phyloP scores from a whole-genome alignment of 2,797 vertebrate species.

The Anolis apletophallus region DNA sequence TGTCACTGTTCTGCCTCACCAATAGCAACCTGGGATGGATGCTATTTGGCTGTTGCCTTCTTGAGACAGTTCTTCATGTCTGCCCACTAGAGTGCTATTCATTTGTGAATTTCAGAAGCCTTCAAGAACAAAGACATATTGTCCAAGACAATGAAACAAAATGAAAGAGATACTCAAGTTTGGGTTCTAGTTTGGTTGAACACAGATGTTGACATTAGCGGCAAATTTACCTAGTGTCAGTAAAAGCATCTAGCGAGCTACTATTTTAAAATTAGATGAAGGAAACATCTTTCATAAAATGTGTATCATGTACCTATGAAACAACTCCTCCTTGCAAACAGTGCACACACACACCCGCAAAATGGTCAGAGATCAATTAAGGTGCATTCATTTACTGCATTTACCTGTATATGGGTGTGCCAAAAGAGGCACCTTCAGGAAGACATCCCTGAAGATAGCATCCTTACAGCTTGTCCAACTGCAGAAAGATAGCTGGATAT shows the following conservation, averaged over 20 bases:
- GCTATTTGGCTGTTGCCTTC: conserved; percentile 56
- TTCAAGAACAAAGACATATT: conserved; percentile 16
- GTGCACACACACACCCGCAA: too few relatives aligned
- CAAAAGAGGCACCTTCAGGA: too few relatives aligned
- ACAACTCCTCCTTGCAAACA: too few relatives aligned
- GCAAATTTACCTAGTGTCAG: background rate
- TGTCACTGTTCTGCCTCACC: conserved; percentile 67
- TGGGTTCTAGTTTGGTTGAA: background rate
- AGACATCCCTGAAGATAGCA: too few relatives aligned
- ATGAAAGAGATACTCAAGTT: too few relatives aligned
- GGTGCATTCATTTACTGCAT: too few relatives aligned
- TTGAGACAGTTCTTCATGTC: conserved; percentile 57
- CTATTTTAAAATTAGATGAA: background rate
- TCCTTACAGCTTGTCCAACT: too few relatives aligned
- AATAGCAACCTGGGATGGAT: conserved; percentile 59
- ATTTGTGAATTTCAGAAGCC: conserved; percentile 41
- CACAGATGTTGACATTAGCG: background rate
- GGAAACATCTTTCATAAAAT: too few relatives aligned
- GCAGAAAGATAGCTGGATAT: too few relatives aligned
- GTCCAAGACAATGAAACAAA: conserved; percentile 27
- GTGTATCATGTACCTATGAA: too few relatives aligned
- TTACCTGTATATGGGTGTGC: too few relatives aligned
- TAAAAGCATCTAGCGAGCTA: background rate
- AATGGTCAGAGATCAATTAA: too few relatives aligned
- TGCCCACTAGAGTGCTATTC: conserved; percentile 31